Evolutionary conservation across 2,113 vertebrate genomes (phyloP).

Genomic region (Ia io): DNA sequence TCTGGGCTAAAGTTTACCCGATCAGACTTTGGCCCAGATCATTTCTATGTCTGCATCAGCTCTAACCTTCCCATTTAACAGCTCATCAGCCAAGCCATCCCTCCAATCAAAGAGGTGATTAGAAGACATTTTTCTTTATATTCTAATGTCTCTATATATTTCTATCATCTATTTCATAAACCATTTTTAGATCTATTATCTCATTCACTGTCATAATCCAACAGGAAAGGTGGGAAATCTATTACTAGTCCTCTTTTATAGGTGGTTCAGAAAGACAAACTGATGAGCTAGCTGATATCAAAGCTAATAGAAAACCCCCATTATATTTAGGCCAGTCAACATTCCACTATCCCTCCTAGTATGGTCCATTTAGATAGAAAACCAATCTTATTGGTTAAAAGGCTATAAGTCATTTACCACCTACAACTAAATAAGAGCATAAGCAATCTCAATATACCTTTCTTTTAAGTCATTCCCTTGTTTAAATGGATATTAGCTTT

Average conservation of each 20-base stretch:
- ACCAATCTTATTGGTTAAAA: background rate
- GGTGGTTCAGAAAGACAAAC: background rate
- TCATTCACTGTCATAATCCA: background rate
- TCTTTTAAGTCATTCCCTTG: background rate
- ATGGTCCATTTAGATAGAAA: background rate
- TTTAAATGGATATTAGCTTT: background rate
- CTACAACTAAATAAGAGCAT: background rate
- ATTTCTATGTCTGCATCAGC: background rate
- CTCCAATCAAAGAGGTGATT: background rate
- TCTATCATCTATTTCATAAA: conserved; percentile 6
- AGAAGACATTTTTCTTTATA: background rate
- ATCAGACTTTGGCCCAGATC: background rate
- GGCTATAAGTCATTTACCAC: background rate
- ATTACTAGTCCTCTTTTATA: background rate
- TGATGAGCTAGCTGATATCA: background rate
- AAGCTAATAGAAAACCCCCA: background rate
- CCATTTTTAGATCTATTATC: background rate
- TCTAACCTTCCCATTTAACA: background rate
- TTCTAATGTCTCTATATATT: background rate
- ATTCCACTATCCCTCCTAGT: background rate
- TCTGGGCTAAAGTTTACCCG: background rate
- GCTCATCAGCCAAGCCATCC: background rate
- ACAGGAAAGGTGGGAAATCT: background rate
- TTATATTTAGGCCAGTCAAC: background rate
- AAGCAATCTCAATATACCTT: background rate